Evolutionary conservation across 2,888 invertebrate species (phyloP).

Genomic region (Eupithecia subfuscata): DNA sequence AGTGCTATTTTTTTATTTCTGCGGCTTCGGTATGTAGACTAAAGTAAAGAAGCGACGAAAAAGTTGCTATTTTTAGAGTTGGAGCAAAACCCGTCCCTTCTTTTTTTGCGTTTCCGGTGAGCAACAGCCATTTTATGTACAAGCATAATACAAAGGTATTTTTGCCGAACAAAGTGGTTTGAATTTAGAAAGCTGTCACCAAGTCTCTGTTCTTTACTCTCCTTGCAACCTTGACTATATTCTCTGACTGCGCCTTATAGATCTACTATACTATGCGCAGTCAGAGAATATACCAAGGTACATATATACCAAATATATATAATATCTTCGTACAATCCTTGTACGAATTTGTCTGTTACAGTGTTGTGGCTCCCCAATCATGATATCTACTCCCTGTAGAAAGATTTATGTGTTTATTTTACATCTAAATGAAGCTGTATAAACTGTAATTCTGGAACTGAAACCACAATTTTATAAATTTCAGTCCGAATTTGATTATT

Average conservation of each 20-base stretch:
- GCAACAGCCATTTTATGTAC: neutral
- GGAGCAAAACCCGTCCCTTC: no score
- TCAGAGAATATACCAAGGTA: no score
- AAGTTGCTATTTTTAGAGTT: no score
- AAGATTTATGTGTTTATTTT: constrained; percentile 4
- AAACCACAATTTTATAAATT: constrained; percentile 11
- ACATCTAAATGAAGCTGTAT: neutral
- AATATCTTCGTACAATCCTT: no score
- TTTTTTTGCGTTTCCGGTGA: neutral
- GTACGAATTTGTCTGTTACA: neutral
- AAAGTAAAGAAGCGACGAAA: no score
- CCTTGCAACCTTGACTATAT: neutral
- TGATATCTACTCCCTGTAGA: neutral
- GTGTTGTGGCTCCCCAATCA: neutral
- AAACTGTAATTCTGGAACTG: neutral
- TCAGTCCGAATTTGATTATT: constrained; percentile 2
- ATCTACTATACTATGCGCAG: neutral
- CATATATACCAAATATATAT: no score
- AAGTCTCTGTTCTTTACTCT: neutral
- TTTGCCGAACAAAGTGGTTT: neutral
- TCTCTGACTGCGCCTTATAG: neutral
- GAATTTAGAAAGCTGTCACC: neutral
- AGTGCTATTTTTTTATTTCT: no score
- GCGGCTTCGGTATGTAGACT: no score
- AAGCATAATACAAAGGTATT: neutral